Percentiles rank a stretch among this genome's conserved stretches.
phyloP scores from a whole-genome alignment of 2,797 vertebrate genomes.

The Microtus agrestis region DNA sequence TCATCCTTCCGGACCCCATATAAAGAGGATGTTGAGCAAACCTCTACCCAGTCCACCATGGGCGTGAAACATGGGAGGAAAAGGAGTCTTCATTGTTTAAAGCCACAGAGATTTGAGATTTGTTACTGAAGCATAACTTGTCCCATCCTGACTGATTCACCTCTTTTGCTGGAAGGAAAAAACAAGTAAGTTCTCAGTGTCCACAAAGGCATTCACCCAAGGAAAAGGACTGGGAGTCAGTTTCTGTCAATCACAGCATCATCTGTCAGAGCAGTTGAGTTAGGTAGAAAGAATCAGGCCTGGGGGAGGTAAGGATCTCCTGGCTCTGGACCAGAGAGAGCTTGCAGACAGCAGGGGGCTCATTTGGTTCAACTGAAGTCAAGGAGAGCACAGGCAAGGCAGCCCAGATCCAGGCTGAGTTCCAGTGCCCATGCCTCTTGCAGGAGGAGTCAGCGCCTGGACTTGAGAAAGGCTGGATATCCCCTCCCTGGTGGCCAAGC shows the following conservation, averaged over 20 bases:
- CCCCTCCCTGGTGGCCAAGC: not conserved
- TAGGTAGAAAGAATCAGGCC: not conserved
- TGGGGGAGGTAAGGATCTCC: not conserved
- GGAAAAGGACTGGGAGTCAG: not conserved
- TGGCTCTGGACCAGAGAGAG: not conserved
- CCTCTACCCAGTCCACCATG: not conserved
- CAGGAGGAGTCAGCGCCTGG: not conserved
- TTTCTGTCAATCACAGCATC: not conserved
- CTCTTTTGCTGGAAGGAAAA: slow-evolving; percentile 9
- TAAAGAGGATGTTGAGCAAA: not conserved
- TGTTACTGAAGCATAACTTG: not conserved
- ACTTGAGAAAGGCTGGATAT: no score
- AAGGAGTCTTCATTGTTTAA: slow-evolving; percentile 16
- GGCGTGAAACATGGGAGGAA: not conserved
- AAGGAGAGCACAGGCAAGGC: not conserved
- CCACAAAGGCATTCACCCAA: not conserved
- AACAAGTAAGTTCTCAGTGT: not conserved
- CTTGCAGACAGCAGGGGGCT: not conserved
- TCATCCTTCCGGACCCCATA: not conserved
- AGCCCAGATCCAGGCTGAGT: not conserved
- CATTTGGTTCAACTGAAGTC: not conserved
- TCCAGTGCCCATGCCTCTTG: not conserved
- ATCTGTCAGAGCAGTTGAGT: not conserved
- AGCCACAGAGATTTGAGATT: slow-evolving; percentile 13
- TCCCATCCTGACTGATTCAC: not conserved